Conservation (phyloP, 2,797 vertebrate species). For the Coilia nasus region DNA sequence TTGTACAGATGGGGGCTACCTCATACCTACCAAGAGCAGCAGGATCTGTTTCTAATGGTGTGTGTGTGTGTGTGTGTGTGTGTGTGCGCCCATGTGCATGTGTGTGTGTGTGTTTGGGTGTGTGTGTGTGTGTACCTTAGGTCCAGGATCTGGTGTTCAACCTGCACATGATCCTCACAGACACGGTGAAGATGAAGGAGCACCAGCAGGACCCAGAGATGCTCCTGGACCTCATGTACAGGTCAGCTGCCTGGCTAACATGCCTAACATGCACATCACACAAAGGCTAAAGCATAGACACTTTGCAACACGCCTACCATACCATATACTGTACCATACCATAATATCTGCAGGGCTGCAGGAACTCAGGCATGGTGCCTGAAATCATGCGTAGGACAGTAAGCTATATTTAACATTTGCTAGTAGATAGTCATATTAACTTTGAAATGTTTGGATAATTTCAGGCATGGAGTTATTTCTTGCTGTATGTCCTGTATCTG, state of each 20-base stretch:
- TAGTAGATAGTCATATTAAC: too few relatives aligned
- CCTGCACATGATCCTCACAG: conserved; percentile 93
- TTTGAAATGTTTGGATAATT: too few relatives aligned
- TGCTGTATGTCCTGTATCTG: too few relatives aligned
- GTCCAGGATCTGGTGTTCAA: conserved; percentile 94
- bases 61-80: neutral
- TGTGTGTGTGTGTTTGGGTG: neutral
- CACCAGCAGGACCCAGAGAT: conserved; percentile 94
- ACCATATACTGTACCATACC: too few relatives aligned
- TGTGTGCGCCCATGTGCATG: neutral
- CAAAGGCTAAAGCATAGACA: too few relatives aligned
- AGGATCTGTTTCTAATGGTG: neutral
- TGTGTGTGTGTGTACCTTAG: conserved; percentile 61
- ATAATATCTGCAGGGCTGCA: too few relatives aligned
- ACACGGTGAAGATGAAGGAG: conserved; percentile 95
- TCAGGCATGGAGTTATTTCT: too few relatives aligned
- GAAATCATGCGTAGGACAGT: too few relatives aligned
- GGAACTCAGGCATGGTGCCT: too few relatives aligned
- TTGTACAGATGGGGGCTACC: neutral
- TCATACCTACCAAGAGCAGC: neutral
- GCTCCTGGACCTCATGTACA: conserved; percentile 94
- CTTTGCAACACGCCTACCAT: neutral
- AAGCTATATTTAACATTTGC: too few relatives aligned
- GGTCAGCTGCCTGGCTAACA: conserved; percentile 68
- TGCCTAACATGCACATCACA: too few relatives aligned